Conservation (phyloP, 2,888 invertebrate genomes). For the Caenorhabditis wallacei region DNA sequence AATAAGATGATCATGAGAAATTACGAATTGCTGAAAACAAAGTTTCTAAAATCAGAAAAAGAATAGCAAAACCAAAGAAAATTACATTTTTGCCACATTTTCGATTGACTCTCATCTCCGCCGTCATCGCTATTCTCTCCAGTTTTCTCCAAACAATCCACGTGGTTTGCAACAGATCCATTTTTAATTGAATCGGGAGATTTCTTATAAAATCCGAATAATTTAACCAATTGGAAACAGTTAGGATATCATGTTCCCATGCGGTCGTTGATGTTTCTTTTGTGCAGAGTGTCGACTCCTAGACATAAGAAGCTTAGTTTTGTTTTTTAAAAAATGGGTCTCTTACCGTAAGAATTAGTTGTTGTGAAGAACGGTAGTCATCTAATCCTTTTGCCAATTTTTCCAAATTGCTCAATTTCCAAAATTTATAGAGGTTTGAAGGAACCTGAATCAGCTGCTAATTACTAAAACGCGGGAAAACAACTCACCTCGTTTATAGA, state of each 20-base stretch:
- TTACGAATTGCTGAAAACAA: slow-evolving; percentile 36
- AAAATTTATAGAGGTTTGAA: too few species aligned
- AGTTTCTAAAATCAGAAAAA: not conserved
- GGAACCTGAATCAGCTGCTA: too few species aligned
- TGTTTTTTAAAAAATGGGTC: too few species aligned
- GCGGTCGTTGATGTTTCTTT: not conserved
- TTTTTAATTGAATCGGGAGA: not conserved
- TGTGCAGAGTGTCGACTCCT: too few species aligned
- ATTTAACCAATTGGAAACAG: slow-evolving; percentile 26
- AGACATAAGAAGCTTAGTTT: too few species aligned
- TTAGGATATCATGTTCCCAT: not conserved
- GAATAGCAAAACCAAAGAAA: not conserved
- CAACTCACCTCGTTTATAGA: too few species aligned
- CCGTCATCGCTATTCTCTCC: slow-evolving; percentile 30
- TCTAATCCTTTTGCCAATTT: too few species aligned
- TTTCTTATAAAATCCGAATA: slow-evolving; percentile 5
- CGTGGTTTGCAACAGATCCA: slow-evolving; percentile 3
- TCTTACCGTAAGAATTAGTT: too few species aligned
- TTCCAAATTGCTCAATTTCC: too few species aligned
- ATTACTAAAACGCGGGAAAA: too few species aligned
- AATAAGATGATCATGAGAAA: slow-evolving; percentile 4
- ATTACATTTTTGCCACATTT: slow-evolving; percentile 22
- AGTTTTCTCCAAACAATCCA: slow-evolving; percentile 12
- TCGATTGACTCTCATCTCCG: slow-evolving; percentile 27
- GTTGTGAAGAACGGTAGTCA: too few species aligned